Evolutionary conservation across 2,888 invertebrate species (phyloP).

Genomic region (Dyspetes luteomarginatus): DNA sequence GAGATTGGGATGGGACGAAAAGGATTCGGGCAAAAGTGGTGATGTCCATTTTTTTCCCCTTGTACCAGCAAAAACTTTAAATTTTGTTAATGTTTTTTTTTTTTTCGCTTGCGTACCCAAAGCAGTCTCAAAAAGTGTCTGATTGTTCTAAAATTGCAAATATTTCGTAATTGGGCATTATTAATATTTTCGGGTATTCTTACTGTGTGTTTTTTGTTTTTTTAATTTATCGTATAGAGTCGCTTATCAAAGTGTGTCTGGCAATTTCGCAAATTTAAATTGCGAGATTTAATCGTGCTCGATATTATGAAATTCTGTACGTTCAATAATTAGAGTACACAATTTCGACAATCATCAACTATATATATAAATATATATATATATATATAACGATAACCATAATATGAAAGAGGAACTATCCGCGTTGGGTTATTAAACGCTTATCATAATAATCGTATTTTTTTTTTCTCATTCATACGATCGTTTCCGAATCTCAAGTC

Average conservation of each 20-base stretch:
- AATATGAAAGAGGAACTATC: constrained; percentile 56
- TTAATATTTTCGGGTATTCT: neutral
- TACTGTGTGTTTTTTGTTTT: neutral
- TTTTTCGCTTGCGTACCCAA: constrained; percentile 14
- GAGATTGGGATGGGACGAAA: neutral
- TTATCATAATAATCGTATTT: constrained; percentile 27
- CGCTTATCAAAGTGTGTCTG: neutral
- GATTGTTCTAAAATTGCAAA: constrained; percentile 29
- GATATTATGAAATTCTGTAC: too few species aligned
- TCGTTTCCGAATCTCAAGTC: constrained; percentile 6
- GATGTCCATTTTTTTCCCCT: neutral
- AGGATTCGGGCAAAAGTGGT: constrained; percentile 16
- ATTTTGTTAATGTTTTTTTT: too few species aligned
- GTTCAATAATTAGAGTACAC: neutral
- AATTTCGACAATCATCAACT: neutral
- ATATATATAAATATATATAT: neutral
- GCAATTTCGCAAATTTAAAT: neutral
- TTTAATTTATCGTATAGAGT: neutral
- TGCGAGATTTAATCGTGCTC: too few species aligned
- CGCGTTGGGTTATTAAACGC: constrained; percentile 38
- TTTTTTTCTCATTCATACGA: constrained; percentile 20
- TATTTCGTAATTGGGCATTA: neutral
- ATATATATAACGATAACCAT: neutral
- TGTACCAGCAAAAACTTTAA: too few species aligned
- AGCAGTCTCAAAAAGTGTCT: constrained; percentile 9